phyloP scores from a whole-genome alignment of 2,113 vertebrate species.

The Heterotis niloticus region DNA sequence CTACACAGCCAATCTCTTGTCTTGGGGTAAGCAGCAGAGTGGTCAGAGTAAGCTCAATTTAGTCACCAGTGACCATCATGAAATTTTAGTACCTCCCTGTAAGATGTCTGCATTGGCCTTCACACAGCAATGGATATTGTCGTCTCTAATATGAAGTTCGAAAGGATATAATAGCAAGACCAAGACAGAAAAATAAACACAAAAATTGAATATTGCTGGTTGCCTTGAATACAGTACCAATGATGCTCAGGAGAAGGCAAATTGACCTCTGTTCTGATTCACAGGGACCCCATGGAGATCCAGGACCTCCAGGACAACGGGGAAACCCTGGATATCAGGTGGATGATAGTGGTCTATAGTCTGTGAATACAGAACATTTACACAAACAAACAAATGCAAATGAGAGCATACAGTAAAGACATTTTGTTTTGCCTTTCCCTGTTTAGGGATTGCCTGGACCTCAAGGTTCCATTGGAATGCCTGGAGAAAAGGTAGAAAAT shows the following conservation, averaged over 20 bases:
- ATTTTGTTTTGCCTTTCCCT: conserved; percentile 36
- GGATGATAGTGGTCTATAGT: conserved; percentile 20
- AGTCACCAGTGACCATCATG: too few species aligned
- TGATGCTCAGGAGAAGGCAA: neutral
- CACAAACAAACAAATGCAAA: neutral
- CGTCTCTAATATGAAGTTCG: neutral
- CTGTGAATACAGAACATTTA: neutral
- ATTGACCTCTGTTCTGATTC: conserved; percentile 22
- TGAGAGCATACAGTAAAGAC: neutral
- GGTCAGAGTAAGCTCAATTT: too few species aligned
- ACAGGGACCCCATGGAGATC: conserved; percentile 79
- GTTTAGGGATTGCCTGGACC: conserved; percentile 78
- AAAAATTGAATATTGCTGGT: neutral
- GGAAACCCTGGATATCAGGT: conserved; percentile 86
- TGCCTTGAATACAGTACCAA: neutral
- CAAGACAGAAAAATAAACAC: neutral
- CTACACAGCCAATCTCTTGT: too few species aligned
- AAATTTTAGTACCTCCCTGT: too few species aligned
- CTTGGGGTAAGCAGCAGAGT: too few species aligned
- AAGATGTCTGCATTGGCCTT: neutral
- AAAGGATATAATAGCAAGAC: neutral
- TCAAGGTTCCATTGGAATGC: conserved; percentile 80
- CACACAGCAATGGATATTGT: neutral
- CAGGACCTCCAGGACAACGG: conserved; percentile 82
- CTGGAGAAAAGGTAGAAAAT: conserved; percentile 81